Conservation (phyloP, 2,113 vertebrate genomes). For the Hiodon alosoides region DNA sequence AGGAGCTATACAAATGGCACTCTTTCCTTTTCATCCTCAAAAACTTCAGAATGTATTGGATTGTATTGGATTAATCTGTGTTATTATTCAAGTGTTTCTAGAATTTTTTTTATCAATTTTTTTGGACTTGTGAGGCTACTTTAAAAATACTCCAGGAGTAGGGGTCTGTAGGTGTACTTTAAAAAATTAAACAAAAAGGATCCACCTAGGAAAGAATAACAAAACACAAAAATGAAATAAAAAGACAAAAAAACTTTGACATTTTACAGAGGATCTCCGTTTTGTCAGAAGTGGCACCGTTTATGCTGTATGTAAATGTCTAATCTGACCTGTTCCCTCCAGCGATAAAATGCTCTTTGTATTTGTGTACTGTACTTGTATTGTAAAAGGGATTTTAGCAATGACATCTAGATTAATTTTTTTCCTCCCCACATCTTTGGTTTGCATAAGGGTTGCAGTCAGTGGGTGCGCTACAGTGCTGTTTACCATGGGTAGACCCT, state of each 20-base stretch:
- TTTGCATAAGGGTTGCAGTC: constrained; percentile 65
- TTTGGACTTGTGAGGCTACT: constrained; percentile 63
- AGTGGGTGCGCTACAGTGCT: constrained; percentile 66
- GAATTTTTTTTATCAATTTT: constrained; percentile 80
- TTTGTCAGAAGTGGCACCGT: constrained; percentile 80
- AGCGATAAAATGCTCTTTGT: constrained; percentile 72
- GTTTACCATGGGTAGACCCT: constrained; percentile 87
- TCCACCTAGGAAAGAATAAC: constrained; percentile 12
- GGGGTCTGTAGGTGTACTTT: constrained; percentile 71
- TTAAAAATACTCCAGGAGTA: constrained; percentile 53
- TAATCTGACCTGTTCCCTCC: constrained; percentile 81
- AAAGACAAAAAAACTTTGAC: constrained; percentile 18
- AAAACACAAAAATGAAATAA: constrained; percentile 13
- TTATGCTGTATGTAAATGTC: constrained; percentile 84
- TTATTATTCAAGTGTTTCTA: constrained; percentile 58
- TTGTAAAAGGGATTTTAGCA: constrained; percentile 99
- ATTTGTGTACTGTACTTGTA: constrained; percentile 90
- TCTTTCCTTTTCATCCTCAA: constrained; percentile 44
- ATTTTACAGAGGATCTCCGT: constrained; percentile 60
- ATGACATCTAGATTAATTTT: constrained; percentile 71
- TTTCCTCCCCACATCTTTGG: constrained; percentile 51
- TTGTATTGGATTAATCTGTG: constrained; percentile 67
- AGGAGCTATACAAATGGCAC: background rate
- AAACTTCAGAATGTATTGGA: constrained; percentile 73
- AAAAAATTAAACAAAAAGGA: constrained; percentile 15